phyloP scores from a whole-genome alignment of 2,888 invertebrate species.

The Proisotoma minuta region DNA sequence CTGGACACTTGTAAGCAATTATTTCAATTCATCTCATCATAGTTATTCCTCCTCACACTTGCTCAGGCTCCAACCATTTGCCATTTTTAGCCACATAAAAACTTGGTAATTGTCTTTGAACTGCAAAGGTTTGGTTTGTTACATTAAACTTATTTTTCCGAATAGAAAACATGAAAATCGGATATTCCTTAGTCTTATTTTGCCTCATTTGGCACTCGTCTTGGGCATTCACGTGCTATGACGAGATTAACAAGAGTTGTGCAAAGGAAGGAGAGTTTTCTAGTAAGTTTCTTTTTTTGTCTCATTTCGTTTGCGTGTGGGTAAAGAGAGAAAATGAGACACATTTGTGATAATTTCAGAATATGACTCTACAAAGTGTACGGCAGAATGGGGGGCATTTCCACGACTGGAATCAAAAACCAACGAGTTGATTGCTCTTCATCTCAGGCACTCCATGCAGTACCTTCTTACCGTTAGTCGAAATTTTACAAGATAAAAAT shows the following conservation, averaged over 20 bases:
- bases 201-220: not conserved
- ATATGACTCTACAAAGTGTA: slow-evolving; percentile 13
- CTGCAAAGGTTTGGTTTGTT: too few relatives aligned
- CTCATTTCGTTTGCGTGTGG: not conserved
- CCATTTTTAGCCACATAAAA: too few relatives aligned
- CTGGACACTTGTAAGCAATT: too few relatives aligned
- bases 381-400: slow-evolving; percentile 36
- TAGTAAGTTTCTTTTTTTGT: not conserved
- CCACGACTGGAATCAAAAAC: slow-evolving; percentile 20
- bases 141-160: not conserved
- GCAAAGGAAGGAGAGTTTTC: slow-evolving; percentile 2
- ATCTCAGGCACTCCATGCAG: slow-evolving; percentile 36
- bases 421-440: slow-evolving; percentile 24
- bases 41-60: too few relatives aligned
- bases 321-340: not conserved
- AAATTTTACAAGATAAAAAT: not conserved
- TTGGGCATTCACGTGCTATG: not conserved
- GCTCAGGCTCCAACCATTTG: too few relatives aligned
- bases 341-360: not conserved
- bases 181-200: not conserved
- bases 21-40: too few relatives aligned
- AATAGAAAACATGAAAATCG: not conserved
- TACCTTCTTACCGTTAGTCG: slow-evolving; percentile 38
- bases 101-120: too few relatives aligned
- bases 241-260: not conserved